phyloP scores from a whole-genome alignment of 1,140 invertebrate species.

The Eufriesea mexicana region DNA sequence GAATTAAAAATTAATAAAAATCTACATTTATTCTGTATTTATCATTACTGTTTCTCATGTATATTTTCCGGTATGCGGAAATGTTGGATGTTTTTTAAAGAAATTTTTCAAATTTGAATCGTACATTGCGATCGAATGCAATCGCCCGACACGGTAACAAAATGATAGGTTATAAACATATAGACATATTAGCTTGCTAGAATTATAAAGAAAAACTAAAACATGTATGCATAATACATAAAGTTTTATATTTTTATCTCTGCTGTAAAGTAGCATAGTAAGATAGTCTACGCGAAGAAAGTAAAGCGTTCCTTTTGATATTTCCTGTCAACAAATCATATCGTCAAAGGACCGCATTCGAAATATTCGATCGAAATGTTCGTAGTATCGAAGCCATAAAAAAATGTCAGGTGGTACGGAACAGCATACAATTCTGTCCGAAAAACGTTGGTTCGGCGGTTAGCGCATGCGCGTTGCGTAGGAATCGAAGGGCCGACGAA shows the following conservation, averaged over 20 bases:
- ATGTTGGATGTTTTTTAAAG: background rate
- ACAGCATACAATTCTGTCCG: no score
- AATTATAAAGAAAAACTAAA: background rate
- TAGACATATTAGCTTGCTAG: background rate
- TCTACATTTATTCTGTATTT: background rate
- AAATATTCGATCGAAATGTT: background rate
- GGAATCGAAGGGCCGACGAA: constrained; percentile 32
- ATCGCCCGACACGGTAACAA: background rate
- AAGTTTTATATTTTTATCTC: background rate
- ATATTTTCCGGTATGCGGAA: background rate
- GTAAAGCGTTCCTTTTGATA: background rate
- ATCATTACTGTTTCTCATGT: background rate
- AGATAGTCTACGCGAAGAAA: background rate
- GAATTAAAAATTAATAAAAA: background rate
- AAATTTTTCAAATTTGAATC: background rate
- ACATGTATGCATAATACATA: background rate
- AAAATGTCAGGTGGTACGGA: background rate
- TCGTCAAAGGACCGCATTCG: background rate
- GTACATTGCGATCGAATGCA: background rate
- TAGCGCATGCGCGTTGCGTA: background rate
- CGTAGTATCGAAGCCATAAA: background rate
- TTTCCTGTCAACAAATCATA: no score
- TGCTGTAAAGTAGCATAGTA: background rate
- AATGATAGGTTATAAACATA: background rate
- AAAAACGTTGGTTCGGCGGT: background rate